Evolutionary conservation across 2,797 vertebrate species (phyloP), one percentile per base, ranked within the genome.

Genomic region (Phalloptychus januarius): DNA sequence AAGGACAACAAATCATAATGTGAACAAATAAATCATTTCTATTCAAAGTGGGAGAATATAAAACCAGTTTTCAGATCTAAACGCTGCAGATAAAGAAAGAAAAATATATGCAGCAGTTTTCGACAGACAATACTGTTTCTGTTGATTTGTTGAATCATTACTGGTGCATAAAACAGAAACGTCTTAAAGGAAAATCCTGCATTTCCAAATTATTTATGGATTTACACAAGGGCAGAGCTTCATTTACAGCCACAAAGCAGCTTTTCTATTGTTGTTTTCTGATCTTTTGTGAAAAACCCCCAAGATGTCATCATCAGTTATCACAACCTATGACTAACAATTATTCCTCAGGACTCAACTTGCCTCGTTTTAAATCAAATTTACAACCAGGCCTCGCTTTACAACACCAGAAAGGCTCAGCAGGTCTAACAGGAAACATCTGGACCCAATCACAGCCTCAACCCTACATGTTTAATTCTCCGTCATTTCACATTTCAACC

Each of bases 401-500:
- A 87, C 80, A 83, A 81, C 82, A 78, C 73, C 20, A 33, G 73
- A 85, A 71, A 77, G 74, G 81, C 80, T 86, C 70, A 74, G 83
- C 75, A 25, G 82, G 70, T 63, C 71, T 77, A 88, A 92, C 90
- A 89, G 91, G 89, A 94, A 95, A 92, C 92, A 94, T 93, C 93
- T 95, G 94, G 91, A 90, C 82, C 79, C 38, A 76, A 82, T 85
- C 75, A 74, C 44, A 72, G 71, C 56, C 83, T 83, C 87, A 73
- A 81, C 79, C 78, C 80, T 83, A 85, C 83, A 80, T 76, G 86
- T 76, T 79, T 78, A 75, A 87, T 82, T 92, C 81, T 83, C 85
- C 65, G 75, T 69, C 89, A 81, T 82, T 86, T 83, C 86, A 87
- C 83, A 77, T 78, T 86, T 86, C 86, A 71, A 77, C 77, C 71